Conservation (phyloP, 53 echinoderm and acorn worm species). For the Henricia sp. region DNA sequence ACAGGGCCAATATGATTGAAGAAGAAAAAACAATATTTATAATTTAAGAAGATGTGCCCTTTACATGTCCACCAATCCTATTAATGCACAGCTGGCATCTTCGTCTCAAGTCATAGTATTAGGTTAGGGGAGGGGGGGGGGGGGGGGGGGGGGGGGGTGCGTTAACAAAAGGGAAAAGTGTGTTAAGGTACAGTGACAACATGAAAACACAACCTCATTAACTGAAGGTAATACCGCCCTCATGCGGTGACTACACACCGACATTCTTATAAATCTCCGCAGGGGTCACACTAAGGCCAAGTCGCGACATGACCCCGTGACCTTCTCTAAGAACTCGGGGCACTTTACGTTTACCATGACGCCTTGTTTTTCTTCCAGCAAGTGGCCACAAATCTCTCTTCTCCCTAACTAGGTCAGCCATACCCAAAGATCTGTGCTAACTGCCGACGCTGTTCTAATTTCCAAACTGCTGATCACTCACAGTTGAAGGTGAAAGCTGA, state of each 20-base stretch:
- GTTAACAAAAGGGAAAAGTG: no score
- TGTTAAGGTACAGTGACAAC: no score
- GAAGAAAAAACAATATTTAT: no score
- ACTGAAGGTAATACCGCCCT: conserved; percentile 23
- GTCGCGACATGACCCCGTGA: conserved; percentile 18
- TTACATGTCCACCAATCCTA: no score
- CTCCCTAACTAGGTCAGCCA: conserved; percentile 38
- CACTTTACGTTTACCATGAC: background rate
- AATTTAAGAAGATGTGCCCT: no score
- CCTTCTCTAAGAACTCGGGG: background rate
- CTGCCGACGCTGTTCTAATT: conserved; percentile 25
- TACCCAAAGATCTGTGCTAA: conserved; percentile 26
- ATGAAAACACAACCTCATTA: no score
- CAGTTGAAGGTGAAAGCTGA: conserved; percentile 5
- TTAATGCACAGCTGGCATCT: no score
- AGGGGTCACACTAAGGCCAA: conserved; percentile 21
- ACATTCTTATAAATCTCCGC: background rate
- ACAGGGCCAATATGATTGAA: no score
- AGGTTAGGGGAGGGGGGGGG: no score
- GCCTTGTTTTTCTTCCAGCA: conserved; percentile 3
- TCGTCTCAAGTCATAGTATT: no score
- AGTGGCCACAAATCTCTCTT: background rate
- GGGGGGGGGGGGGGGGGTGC: no score
- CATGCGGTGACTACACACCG: background rate
- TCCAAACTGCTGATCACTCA: background rate